Conservation (phyloP, 1,140 invertebrate genomes). For the Zaprionus vittiger region DNA sequence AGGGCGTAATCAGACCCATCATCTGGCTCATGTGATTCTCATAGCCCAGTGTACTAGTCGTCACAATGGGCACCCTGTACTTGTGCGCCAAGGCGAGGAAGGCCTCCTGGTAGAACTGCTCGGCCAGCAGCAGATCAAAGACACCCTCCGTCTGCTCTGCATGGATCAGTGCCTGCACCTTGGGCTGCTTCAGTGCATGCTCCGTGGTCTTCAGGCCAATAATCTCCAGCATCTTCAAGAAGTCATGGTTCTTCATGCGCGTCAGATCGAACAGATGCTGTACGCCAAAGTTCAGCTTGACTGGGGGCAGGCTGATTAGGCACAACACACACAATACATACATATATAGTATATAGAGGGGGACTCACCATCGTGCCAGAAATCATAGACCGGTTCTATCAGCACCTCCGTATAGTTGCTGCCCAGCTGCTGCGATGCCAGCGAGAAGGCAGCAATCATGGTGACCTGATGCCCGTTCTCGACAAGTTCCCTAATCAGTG, state of each 20-base stretch:
- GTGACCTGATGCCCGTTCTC: slow-evolving; percentile 72
- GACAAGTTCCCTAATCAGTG: slow-evolving; percentile 66
- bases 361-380: slow-evolving; percentile 69
- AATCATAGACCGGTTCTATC: slow-evolving; percentile 76
- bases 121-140: slow-evolving; percentile 84
- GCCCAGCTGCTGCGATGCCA: slow-evolving; percentile 57
- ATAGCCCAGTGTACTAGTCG: slow-evolving; percentile 72
- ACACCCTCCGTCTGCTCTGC: slow-evolving; percentile 63
- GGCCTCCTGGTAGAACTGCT: slow-evolving; percentile 84
- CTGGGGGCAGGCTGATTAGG: slow-evolving; percentile 45
- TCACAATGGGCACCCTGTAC: slow-evolving; percentile 82
- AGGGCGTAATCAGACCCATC: slow-evolving; percentile 77
- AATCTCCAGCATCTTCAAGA: slow-evolving; percentile 74
- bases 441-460: slow-evolving; percentile 62
- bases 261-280: slow-evolving; percentile 76
- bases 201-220: slow-evolving; percentile 75
- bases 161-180: slow-evolving; percentile 82
- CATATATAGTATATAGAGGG: background rate
- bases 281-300: slow-evolving; percentile 67
- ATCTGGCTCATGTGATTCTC: slow-evolving; percentile 80
- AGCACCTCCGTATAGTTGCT: slow-evolving; percentile 74
- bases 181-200: slow-evolving; percentile 73
- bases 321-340: too few relatives aligned
- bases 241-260: slow-evolving; percentile 67
- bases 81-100: slow-evolving; percentile 79